Conservation (phyloP, 2,797 vertebrate species). For the Otus scops region DNA sequence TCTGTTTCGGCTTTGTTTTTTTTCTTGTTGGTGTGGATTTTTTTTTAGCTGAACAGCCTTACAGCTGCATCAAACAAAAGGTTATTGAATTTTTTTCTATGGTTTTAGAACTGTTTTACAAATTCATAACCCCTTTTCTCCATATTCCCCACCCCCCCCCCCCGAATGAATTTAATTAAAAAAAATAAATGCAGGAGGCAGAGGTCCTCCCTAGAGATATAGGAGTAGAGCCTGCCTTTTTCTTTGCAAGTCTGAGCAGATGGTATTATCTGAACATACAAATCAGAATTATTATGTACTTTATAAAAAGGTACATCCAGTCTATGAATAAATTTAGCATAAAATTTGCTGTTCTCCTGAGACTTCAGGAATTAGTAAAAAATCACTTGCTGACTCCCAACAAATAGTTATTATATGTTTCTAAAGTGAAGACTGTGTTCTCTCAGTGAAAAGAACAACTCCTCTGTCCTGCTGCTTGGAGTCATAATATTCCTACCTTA, state of each 20-base stretch:
- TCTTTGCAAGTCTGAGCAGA: neutral
- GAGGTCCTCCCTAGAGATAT: neutral
- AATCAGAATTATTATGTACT: conserved; percentile 11
- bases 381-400: neutral
- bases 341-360: neutral
- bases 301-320: neutral
- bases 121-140: neutral
- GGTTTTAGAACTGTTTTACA: neutral
- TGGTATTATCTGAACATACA: conserved; percentile 18
- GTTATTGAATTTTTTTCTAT: neutral
- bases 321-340: conserved; percentile 58
- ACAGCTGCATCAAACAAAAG: neutral
- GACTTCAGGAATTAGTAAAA: conserved; percentile 32
- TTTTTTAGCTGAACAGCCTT: neutral
- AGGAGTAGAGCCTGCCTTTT: neutral
- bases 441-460: neutral
- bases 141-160: neutral
- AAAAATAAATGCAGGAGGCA: neutral
- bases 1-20: neutral
- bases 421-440: neutral
- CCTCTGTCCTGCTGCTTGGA: neutral
- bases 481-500: neutral
- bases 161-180: neutral
- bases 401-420: conserved; percentile 8
- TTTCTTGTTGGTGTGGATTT: accelerated